Evolutionary conservation across 2,113 vertebrate species (phyloP).

Genomic region (Emydura subglobosa): DNA sequence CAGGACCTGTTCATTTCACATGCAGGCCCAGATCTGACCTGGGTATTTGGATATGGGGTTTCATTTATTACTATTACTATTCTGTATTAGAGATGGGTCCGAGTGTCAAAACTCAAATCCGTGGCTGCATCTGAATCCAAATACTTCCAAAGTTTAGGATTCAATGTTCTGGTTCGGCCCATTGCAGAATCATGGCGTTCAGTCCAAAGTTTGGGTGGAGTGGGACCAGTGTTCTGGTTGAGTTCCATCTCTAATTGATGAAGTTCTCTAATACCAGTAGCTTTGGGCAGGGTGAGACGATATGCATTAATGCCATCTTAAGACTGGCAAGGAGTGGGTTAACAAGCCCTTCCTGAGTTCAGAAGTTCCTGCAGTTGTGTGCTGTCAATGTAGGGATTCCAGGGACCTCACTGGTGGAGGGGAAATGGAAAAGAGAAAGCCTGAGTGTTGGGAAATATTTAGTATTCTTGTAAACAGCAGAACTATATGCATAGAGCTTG

Average conservation of each 20-base stretch:
- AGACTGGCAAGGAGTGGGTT: no score
- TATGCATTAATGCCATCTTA: no score
- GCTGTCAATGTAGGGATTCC: no score
- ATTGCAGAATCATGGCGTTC: background rate
- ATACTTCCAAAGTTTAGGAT: background rate
- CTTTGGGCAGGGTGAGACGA: background rate
- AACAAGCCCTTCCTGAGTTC: no score
- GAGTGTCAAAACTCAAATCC: background rate
- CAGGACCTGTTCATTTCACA: background rate
- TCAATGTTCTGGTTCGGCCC: accelerated
- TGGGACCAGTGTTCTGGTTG: background rate
- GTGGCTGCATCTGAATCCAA: background rate
- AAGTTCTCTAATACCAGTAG: background rate
- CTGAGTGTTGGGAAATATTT: no score
- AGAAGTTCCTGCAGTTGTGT: no score
- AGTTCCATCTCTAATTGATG: slow-evolving; percentile 21
- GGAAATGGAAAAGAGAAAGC: no score
- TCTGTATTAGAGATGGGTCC: background rate
- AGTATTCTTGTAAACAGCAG: no score
- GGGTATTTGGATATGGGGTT: background rate
- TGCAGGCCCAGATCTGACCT: background rate
- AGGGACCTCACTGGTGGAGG: no score
- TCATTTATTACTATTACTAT: background rate
- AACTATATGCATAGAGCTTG: no score
- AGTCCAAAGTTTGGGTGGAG: background rate